A percentile compares a stretch with the other conserved stretches of the same genome.
Conservation (phyloP, 2,888 invertebrate species). For the Petrophora chlorosata region DNA sequence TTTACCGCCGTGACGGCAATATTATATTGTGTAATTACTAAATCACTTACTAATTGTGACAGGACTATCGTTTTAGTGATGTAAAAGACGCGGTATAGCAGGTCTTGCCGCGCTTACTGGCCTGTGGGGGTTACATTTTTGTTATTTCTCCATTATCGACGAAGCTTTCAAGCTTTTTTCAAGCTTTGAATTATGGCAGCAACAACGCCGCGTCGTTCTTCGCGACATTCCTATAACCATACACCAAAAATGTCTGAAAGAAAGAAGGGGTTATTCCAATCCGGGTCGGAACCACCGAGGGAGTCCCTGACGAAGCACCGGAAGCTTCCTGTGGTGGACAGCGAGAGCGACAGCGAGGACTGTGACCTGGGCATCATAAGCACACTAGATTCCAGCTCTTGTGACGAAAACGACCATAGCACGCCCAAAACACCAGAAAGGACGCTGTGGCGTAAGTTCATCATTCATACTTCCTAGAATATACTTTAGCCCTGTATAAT, state of each 20-base stretch:
- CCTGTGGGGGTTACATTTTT: conserved; percentile 18
- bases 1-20: conserved; percentile 28
- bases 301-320: conserved; percentile 73
- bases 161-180: conserved; percentile 2
- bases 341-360: conserved; percentile 78
- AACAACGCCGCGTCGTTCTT: conserved; percentile 70
- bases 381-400: conserved; percentile 78
- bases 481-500: not conserved
- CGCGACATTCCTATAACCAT: conserved; percentile 64
- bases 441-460: conserved; percentile 66
- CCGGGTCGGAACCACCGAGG: conserved; percentile 48
- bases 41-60: conserved; percentile 13
- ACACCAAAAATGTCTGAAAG: conserved; percentile 85
- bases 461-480: not conserved
- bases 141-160: conserved; percentile 14
- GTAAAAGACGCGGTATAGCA: conserved; percentile 19
- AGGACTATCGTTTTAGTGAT: conserved; percentile 11
- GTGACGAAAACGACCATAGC: conserved; percentile 63
- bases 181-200: conserved; percentile 60
- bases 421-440: conserved; percentile 68
- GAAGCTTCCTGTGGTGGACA: conserved; percentile 70
- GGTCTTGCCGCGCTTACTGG: conserved; percentile 30
- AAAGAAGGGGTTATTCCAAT: conserved; percentile 85
- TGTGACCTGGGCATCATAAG: conserved; percentile 84
- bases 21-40: conserved; percentile 10